A percentile compares a stretch with the other conserved stretches of the same genome.
Conservation (phyloP, 2,797 vertebrate genomes). For the Gymnoscopelus braueri region DNA sequence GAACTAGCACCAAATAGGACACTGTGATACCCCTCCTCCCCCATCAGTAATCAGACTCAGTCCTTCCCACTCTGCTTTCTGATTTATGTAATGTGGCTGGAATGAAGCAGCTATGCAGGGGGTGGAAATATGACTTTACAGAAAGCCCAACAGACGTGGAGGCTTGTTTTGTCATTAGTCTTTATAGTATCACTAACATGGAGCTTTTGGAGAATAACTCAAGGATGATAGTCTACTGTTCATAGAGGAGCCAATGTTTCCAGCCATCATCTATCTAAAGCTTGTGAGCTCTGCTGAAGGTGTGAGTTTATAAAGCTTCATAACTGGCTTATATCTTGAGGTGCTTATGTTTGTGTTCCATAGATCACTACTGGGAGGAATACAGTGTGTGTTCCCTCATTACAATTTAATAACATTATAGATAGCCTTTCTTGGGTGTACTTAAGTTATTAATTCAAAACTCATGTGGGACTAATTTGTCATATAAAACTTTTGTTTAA, state of each 20-base stretch:
- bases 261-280: conserved; percentile 37
- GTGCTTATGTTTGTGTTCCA: no score
- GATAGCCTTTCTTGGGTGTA: no score
- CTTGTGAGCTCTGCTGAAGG: conserved; percentile 52
- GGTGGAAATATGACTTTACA: conserved; percentile 73
- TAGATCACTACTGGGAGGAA: no score
- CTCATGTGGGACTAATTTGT: no score
- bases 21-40: conserved; percentile 47
- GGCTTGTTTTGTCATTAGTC: conserved; percentile 79
- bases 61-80: conserved; percentile 66
- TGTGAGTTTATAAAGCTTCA: no score
- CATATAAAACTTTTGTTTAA: no score
- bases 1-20: conserved; percentile 54
- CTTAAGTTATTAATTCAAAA: no score
- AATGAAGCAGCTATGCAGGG: conserved; percentile 71
- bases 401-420: no score
- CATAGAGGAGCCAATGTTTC: conserved; percentile 31
- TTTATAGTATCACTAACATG: conserved; percentile 67
- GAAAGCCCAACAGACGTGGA: conserved; percentile 64
- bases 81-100: conserved; percentile 77
- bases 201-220: conserved; percentile 45
- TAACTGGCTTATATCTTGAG: no score
- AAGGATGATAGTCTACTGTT: conserved; percentile 34
- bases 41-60: conserved; percentile 59
- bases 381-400: no score